These are phyloP conservation scores for Physeter macrocephalus DNA, from an alignment of 2,113 vertebrate genomes.

Conservation along the genomic window DNA sequence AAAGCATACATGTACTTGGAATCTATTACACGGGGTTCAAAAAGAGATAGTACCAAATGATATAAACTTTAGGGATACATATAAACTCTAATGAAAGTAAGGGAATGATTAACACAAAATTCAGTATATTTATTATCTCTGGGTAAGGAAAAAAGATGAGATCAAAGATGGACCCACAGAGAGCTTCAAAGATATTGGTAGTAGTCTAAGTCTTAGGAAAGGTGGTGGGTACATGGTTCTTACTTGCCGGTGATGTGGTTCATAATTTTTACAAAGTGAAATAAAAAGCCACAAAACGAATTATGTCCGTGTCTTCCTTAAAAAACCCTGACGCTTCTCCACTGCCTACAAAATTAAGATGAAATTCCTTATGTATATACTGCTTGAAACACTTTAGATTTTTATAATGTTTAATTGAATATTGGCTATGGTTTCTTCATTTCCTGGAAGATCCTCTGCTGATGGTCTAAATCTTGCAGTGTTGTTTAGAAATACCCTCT, in stretches of 20 bases:
- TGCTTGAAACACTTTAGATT: not conserved
- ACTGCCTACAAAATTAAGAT: not conserved
- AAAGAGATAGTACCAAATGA: not conserved
- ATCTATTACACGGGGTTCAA: not conserved
- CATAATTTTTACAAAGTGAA: not conserved
- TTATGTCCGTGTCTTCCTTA: not conserved
- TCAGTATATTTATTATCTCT: not conserved
- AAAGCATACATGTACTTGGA: not conserved
- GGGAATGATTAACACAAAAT: not conserved
- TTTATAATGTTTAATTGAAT: not conserved
- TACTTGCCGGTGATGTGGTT: not conserved
- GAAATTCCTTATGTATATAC: not conserved
- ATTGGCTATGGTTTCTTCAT: not conserved
- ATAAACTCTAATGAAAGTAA: not conserved
- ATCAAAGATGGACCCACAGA: not conserved
- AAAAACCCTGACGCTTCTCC: not conserved
- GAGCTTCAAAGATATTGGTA: not conserved
- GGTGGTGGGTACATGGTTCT: not conserved
- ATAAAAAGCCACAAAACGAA: not conserved
- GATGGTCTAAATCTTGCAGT: not conserved
- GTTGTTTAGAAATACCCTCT: not conserved
- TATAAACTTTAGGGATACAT: not conserved
- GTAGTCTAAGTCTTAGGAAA: not conserved
- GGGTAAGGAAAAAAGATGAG: not conserved
- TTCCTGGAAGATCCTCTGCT: not conserved